A percentile compares a stretch with the other conserved stretches of the same genome.
phyloP scores from a whole-genome alignment of 2,888 invertebrate genomes.

The Drosophila birchii region DNA sequence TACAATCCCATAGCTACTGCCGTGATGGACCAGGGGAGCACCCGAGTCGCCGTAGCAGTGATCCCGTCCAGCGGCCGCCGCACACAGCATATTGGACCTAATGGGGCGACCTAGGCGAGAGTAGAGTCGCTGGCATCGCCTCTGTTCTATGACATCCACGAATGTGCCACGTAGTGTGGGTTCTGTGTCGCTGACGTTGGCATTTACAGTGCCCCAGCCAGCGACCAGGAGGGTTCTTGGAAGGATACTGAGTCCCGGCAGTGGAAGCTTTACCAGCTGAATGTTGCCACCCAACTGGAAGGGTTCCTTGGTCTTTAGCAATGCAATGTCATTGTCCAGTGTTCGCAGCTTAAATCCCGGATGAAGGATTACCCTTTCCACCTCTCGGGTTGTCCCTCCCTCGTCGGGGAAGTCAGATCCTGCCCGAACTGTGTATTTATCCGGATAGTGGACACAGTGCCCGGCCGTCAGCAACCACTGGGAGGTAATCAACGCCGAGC shows the following conservation, averaged over 20 bases:
- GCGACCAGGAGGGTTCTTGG: conserved; percentile 32
- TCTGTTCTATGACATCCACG: conserved; percentile 26
- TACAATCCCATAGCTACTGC: conserved; percentile 44
- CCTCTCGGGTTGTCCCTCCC: conserved; percentile 18
- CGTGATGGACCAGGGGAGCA: conserved; percentile 38
- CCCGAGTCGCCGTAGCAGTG: conserved; percentile 49
- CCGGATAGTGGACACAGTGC: conserved; percentile 37
- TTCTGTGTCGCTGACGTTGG: conserved; percentile 3
- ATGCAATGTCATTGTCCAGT: conserved; percentile 37
- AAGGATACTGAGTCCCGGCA: conserved; percentile 28
- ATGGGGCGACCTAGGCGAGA: conserved; percentile 8
- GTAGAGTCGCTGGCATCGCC: conserved; percentile 25
- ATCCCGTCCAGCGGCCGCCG: conserved; percentile 30
- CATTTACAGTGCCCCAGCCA: conserved; percentile 34
- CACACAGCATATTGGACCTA: conserved; percentile 39
- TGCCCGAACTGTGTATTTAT: conserved; percentile 31
- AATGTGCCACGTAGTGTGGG: conserved; percentile 25
- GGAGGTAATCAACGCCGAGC: conserved; percentile 57
- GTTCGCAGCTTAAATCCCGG: conserved; percentile 13
- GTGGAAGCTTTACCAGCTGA: conserved; percentile 28
- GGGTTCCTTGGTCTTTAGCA: conserved; percentile 20
- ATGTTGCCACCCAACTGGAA: conserved; percentile 15
- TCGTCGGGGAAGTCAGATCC: conserved; percentile 19
- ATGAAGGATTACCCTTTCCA: conserved; percentile 28
- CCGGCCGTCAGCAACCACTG: conserved; percentile 45